phyloP scores from a whole-genome alignment of 2,113 vertebrate genomes.

The Centropus unirufus region DNA sequence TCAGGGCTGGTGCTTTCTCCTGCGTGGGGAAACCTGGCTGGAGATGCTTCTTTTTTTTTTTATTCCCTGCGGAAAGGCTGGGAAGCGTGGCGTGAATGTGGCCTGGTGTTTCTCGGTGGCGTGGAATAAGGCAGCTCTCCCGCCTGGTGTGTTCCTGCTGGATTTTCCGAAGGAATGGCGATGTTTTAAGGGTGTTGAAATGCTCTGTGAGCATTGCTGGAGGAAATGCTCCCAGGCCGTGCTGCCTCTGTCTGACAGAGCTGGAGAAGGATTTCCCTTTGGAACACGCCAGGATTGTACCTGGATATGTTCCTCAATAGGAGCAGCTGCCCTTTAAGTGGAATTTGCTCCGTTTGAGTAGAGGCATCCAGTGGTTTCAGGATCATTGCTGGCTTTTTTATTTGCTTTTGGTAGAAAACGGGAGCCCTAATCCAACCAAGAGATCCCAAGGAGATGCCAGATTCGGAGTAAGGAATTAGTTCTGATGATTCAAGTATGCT shows the following conservation, averaged over 20 bases:
- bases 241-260: not conserved
- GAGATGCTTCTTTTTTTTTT: too few relatives aligned
- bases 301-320: not conserved
- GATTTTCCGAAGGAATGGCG: not conserved
- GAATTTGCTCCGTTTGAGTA: not conserved
- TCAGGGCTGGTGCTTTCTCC: not conserved
- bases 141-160: not conserved
- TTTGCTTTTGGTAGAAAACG: not conserved
- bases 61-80: not conserved
- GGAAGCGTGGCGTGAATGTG: not conserved
- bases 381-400: not conserved
- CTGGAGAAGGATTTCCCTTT: not conserved
- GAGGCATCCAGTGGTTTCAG: not conserved
- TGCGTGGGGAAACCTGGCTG: not conserved
- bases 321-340: not conserved
- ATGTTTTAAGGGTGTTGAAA: not conserved
- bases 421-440: not conserved
- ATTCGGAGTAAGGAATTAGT: not conserved
- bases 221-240: not conserved
- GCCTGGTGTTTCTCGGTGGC: fast-evolving
- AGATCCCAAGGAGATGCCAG: not conserved
- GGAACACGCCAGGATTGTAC: not conserved
- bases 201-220: not conserved
- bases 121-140: not conserved
- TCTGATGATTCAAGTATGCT: not conserved